Conservation (phyloP, 2,113 vertebrate species). For the Nematolebias whitei region DNA sequence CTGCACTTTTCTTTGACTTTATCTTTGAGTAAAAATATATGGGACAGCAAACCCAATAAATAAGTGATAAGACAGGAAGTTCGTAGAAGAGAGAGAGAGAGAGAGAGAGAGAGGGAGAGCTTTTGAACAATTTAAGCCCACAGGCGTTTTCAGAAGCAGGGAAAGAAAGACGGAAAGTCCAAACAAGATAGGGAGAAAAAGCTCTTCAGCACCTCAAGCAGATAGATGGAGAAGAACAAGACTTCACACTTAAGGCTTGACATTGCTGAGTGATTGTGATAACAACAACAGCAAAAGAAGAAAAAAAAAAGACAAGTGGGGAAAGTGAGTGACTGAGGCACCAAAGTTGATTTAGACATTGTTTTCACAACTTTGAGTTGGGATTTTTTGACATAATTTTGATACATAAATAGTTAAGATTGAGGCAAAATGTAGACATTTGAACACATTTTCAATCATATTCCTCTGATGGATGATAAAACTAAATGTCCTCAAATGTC, state of each 20-base stretch:
- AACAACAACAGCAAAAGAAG: constrained; percentile 48
- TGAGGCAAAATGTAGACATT: not conserved
- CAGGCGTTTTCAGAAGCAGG: constrained; percentile 59
- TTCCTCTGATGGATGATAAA: constrained; percentile 5
- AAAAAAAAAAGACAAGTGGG: constrained; percentile 41
- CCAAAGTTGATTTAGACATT: constrained; percentile 31
- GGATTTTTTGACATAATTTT: not conserved
- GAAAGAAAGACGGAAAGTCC: constrained; percentile 22
- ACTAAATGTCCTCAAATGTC: constrained; percentile 9
- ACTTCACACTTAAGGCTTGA: constrained; percentile 50
- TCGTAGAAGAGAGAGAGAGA: constrained; percentile 48
- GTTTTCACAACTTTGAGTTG: constrained; percentile 4
- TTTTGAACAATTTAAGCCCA: constrained; percentile 75
- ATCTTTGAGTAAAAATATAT: constrained; percentile 72
- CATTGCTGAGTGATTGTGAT: constrained; percentile 58
- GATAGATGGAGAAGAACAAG: constrained; percentile 62
- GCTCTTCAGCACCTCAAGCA: constrained; percentile 59
- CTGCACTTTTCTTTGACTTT: constrained; percentile 62
- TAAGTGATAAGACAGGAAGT: constrained; percentile 76
- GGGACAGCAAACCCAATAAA: constrained; percentile 75
- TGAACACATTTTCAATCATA: not conserved
- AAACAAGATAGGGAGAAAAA: constrained; percentile 64
- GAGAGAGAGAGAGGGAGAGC: constrained; percentile 56
- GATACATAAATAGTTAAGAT: not conserved
- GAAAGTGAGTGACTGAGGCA: constrained; percentile 27